Evolutionary conservation across 2,113 vertebrate genomes (phyloP), one percentile per base, ranked within the genome.

Genomic region (Trichomycterus rosablanca): DNA sequence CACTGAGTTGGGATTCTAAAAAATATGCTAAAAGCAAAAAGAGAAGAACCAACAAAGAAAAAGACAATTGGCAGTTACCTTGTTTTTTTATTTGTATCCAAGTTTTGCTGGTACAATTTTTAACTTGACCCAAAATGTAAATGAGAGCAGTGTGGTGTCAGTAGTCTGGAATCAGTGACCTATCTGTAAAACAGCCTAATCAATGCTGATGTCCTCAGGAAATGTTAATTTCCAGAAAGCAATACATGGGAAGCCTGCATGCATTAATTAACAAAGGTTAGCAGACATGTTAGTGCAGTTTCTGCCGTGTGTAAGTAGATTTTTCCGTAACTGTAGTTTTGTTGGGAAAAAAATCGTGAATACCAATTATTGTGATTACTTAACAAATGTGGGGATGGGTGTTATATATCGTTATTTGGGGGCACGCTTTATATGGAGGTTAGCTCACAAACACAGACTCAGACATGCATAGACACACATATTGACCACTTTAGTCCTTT

Each of bases 371-470:
- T n/a, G n/a, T n/a, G n/a, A n/a, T n/a, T n/a, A n/a, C n/a, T n/a
- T n/a, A n/a, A n/a, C n/a, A n/a, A 3, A 30, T 30, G 26, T 30
- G 26, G 26, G 7, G 26, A 30, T 4, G 26, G 26, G 26, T 3
- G 7, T 30, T 30, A 4, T n/a, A n/a, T n/a, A 19, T 4, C 22
- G 20, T 49, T 24, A 48, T 39, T 49, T 56, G 57, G 57, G 63
- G 57, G 52, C 52, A 65, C 57, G 40, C 4, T 1, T 49, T 48
- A 57, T 65, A 43, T n/a, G n/a, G n/a, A n/a, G n/a, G n/a, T n/a
- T n/a, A 65, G 63, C 57, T 65, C 4, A 56, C 42, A 30, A 7
- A 48, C 10, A 24, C 26, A 35, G 12, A 22, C 23, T 11, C 30
- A 59, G 43, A 26, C 22, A 5, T n/a, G 22, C 43, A 49, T 15